Evolutionary conservation across 2,113 vertebrate genomes (phyloP), one percentile per base, ranked within the genome.

Genomic region (Phaethornis superciliosus): DNA sequence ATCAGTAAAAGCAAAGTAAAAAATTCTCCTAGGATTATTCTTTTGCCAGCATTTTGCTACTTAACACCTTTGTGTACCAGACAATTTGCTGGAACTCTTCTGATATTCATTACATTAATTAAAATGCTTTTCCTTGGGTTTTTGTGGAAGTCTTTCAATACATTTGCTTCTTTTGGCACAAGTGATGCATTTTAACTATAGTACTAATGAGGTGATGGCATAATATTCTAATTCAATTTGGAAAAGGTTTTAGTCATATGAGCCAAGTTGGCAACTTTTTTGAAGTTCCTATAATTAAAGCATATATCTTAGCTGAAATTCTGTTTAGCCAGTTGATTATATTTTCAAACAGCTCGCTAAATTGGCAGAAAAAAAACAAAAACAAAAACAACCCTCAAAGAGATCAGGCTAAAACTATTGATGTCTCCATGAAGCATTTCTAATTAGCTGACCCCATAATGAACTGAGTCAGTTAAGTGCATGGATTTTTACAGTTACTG

Each of bases 271-370:
- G 86, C 81, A 93, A 89, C 28, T 49, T 58, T 20, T 65, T 94
- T 87, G 85, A 83, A 40, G 23, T 85, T 95, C 71, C 30, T 88
- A 26, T 94, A 96, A 96, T 91, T 94, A 95, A 96, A 96, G 55
- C 18, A 68, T 92, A 77, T 54, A 85, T 95, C 91, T 91, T 90
- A 88, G 40, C 37, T 77, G 88, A 95, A 92, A 74, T 92, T 94
- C 69, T 92, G 18, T 94, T 96, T 70, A 89, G 54, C 26, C 52
- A 58, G 62, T 52, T 94, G 93, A 95, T 93, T 91, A 24, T 33
- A 56, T 84, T 95, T 83, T 95, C 72, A 70, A 55, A 79, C 30
- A 70, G 24, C 23, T 89, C 68, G 82, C 67, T 79, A 85, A 94
- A 93, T 3, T 71, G 42, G 49, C 37, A 78, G 82, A 56, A 49